phyloP scores from a whole-genome alignment of 2,888 invertebrate species.

The Stenodema calcarata region DNA sequence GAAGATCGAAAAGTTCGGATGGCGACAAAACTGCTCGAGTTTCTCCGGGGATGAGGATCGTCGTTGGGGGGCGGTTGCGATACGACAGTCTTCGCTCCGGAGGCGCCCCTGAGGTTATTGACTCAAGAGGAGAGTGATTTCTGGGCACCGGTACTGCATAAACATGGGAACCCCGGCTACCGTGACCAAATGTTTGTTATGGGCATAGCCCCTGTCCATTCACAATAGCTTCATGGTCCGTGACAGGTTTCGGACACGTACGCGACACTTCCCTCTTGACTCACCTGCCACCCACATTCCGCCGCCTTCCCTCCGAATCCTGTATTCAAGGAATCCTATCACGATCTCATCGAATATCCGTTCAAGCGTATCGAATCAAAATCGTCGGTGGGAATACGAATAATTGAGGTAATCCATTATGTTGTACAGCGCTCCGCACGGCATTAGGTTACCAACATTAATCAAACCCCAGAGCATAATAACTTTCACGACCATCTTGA shows the following conservation, averaged over 20 bases:
- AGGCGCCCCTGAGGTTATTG: slow-evolving; percentile 3
- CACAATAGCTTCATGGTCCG: slow-evolving; percentile 12
- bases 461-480: too few species aligned
- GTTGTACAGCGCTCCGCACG: too few species aligned
- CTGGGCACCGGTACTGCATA: slow-evolving; percentile 34
- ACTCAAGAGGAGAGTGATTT: slow-evolving; percentile 32
- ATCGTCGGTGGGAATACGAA: too few species aligned
- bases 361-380: neutral
- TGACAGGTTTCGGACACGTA: slow-evolving; percentile 29
- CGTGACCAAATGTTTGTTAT: slow-evolving; percentile 41
- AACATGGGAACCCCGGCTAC: slow-evolving; percentile 33
- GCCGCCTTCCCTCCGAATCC: neutral
- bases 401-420: too few species aligned
- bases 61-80: too few species aligned
- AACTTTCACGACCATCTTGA: too few species aligned
- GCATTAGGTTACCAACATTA: too few species aligned
- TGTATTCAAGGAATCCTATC: neutral
- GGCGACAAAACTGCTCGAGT: too few species aligned
- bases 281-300: neutral
- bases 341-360: neutral
- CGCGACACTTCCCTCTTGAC: neutral
- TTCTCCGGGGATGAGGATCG: too few species aligned
- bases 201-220: neutral
- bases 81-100: neutral
- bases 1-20: too few species aligned